Evolutionary conservation across 2,888 invertebrate species (phyloP).

Genomic region (Eristalinus sepulchralis): DNA sequence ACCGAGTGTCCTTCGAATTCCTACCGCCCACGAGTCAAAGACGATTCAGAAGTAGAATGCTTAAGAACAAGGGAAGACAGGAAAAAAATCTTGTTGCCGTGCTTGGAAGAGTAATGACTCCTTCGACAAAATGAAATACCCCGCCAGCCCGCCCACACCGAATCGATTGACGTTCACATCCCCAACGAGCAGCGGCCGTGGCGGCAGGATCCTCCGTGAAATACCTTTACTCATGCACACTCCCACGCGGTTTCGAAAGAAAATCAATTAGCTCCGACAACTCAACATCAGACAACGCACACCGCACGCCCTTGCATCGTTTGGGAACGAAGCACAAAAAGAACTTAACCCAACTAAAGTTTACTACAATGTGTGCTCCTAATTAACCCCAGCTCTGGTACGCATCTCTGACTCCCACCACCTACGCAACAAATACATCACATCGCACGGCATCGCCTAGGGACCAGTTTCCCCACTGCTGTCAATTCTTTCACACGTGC

Average conservation of each 20-base stretch:
- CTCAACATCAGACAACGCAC: background rate
- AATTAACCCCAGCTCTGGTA: constrained; percentile 13
- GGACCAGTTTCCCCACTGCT: constrained; percentile 30
- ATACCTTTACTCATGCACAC: background rate
- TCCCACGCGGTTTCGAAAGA: background rate
- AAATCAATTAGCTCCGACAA: background rate
- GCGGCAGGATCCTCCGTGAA: background rate
- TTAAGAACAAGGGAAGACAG: background rate
- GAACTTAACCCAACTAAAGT: constrained; percentile 7
- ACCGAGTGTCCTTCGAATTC: too few species aligned
- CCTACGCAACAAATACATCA: background rate
- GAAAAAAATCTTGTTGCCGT: background rate
- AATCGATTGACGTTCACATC: background rate
- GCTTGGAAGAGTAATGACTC: too few species aligned
- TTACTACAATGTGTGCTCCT: constrained; percentile 3
- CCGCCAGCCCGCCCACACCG: background rate
- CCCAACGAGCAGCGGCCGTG: too few species aligned
- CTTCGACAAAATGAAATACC: background rate
- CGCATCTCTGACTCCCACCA: background rate
- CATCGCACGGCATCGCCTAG: background rate
- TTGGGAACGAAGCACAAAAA: background rate
- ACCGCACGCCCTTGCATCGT: too few species aligned
- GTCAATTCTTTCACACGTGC: constrained; percentile 50
- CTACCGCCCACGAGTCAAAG: too few species aligned
- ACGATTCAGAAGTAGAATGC: background rate